phyloP scores from a whole-genome alignment of 2,888 invertebrate genomes.

The Priocnemis perturbator region DNA sequence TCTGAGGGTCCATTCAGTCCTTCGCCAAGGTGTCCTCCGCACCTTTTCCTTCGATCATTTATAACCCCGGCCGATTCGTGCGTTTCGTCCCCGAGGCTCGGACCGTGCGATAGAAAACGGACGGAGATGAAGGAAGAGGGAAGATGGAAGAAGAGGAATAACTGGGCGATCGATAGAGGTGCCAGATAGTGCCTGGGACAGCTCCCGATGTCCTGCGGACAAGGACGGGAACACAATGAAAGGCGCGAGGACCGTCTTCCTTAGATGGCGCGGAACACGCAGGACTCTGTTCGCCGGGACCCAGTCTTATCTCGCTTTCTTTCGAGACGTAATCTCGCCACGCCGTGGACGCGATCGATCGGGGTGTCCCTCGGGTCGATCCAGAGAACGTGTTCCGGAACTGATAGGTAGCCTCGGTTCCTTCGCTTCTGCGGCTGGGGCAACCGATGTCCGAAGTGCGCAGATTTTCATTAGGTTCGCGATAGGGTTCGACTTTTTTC shows the following conservation, averaged over 20 bases:
- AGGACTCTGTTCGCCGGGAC: conserved; percentile 15
- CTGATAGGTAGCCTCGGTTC: too few species aligned
- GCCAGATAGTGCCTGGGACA: conserved; percentile 42
- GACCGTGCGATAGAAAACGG: too few species aligned
- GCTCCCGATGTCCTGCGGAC: conserved; percentile 44
- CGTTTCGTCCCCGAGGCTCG: conserved; percentile 33
- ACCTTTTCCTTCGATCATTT: conserved; percentile 55
- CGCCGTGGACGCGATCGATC: neutral
- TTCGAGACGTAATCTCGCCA: conserved; percentile 51
- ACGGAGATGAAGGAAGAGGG: too few species aligned
- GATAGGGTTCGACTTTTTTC: too few species aligned
- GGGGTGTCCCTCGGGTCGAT: neutral
- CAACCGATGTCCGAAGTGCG: too few species aligned
- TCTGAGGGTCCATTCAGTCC: neutral
- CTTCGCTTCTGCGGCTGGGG: too few species aligned
- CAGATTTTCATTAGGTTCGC: too few species aligned
- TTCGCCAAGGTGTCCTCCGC: neutral
- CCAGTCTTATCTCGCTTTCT: conserved; percentile 54
- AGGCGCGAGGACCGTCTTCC: conserved; percentile 16
- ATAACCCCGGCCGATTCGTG: conserved; percentile 61
- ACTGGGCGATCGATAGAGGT: conserved; percentile 53
- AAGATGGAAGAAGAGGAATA: conserved; percentile 31
- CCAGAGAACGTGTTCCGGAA: too few species aligned
- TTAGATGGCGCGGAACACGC: neutral
- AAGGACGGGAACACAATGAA: conserved; percentile 38